Conservation (phyloP, 2,113 vertebrate species). For the Columba livia region DNA sequence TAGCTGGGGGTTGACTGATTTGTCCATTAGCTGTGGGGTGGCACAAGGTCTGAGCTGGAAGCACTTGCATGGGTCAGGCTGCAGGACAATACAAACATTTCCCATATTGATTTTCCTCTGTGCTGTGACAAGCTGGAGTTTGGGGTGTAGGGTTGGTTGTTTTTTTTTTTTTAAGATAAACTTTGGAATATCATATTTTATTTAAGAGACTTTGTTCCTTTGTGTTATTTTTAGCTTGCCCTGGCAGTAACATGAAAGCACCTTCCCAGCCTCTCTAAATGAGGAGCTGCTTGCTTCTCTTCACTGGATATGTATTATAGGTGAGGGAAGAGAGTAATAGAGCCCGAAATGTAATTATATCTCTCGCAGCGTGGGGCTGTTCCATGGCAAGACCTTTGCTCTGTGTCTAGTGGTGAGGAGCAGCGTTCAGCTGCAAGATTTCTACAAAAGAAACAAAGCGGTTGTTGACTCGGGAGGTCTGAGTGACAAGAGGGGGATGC, state of each 20-base stretch:
- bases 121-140: background rate
- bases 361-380: background rate
- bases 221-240: background rate
- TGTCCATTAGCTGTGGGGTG: background rate
- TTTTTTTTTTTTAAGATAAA: background rate
- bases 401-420: background rate
- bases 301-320: background rate
- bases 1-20: background rate
- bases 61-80: rapidly evolving
- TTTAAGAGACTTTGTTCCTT: background rate
- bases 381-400: background rate
- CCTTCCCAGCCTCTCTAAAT: background rate
- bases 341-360: background rate
- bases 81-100: background rate
- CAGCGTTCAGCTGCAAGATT: background rate
- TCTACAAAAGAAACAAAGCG: background rate
- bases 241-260: background rate
- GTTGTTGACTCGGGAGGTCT: background rate
- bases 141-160: background rate
- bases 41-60: background rate
- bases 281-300: background rate
- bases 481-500: background rate
- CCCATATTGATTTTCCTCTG: background rate
- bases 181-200: background rate
- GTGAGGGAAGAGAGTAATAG: background rate